phyloP scores from a whole-genome alignment of 2,113 vertebrate species.

The Campylomormyrus numenius region DNA sequence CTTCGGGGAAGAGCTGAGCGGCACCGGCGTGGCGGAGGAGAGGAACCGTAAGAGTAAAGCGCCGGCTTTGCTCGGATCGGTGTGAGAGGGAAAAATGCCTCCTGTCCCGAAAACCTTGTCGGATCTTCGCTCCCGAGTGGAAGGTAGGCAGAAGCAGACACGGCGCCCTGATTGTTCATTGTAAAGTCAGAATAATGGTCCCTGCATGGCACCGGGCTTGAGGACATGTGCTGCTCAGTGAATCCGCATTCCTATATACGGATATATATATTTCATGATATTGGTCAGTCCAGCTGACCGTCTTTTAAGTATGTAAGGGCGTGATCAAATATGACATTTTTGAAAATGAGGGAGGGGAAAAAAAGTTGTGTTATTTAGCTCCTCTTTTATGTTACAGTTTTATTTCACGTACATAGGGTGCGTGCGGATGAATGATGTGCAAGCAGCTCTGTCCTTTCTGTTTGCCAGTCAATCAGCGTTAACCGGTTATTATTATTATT shows the following conservation, averaged over 20 bases:
- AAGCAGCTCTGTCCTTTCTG: neutral
- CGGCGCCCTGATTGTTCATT: neutral
- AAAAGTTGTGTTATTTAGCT: neutral
- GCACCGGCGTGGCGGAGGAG: neutral
- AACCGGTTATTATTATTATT: neutral
- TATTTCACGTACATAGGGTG: neutral
- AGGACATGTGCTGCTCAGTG: neutral
- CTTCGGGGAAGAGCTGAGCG: neutral
- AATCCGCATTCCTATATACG: neutral
- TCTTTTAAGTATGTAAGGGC: neutral
- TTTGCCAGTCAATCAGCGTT: neutral
- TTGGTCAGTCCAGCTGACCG: neutral
- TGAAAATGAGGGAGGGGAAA: neutral
- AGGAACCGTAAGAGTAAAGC: neutral
- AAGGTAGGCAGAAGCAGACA: slow-evolving; percentile 64
- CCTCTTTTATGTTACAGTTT: neutral
- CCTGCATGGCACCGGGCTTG: neutral
- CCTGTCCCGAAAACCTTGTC: slow-evolving; percentile 79
- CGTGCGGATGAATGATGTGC: neutral
- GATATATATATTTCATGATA: neutral
- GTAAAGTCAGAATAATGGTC: neutral
- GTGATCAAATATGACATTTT: neutral
- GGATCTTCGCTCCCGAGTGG: slow-evolving; percentile 78
- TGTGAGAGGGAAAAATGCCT: slow-evolving; percentile 60
- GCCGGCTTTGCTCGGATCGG: neutral